phyloP scores from a whole-genome alignment of 2,888 invertebrate genomes.

The Therioaphis trifolii region DNA sequence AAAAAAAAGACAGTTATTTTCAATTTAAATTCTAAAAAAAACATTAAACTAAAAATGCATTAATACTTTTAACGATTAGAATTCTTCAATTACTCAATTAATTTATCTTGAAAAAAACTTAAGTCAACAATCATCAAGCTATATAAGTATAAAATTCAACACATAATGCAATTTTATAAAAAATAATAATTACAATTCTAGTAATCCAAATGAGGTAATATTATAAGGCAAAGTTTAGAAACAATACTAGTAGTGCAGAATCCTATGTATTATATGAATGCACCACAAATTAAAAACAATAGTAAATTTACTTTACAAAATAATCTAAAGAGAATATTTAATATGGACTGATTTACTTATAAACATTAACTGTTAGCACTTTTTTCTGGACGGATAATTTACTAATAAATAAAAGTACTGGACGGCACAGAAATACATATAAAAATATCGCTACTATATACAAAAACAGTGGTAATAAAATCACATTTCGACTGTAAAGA shows the following conservation, averaged over 20 bases:
- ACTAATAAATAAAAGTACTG: constrained; percentile 18
- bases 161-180: too few species aligned
- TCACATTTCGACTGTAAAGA: neutral
- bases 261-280: neutral
- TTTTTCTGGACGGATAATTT: constrained; percentile 54
- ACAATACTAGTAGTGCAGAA: neutral
- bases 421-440: constrained; percentile 10
- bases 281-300: neutral
- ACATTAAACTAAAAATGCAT: neutral
- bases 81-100: neutral
- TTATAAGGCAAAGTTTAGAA: neutral
- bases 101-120: neutral
- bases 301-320: neutral
- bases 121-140: too few species aligned
- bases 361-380: neutral
- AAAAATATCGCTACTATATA: neutral
- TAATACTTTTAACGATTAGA: neutral
- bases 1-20: too few species aligned
- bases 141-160: too few species aligned
- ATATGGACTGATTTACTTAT: neutral
- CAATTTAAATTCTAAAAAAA: neutral
- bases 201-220: neutral
- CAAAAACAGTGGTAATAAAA: neutral
- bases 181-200: neutral
- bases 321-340: constrained; percentile 2